These are phyloP conservation scores for Clupea harengus DNA, from an alignment of 2,113 vertebrate species.

Conservation along the genomic window DNA sequence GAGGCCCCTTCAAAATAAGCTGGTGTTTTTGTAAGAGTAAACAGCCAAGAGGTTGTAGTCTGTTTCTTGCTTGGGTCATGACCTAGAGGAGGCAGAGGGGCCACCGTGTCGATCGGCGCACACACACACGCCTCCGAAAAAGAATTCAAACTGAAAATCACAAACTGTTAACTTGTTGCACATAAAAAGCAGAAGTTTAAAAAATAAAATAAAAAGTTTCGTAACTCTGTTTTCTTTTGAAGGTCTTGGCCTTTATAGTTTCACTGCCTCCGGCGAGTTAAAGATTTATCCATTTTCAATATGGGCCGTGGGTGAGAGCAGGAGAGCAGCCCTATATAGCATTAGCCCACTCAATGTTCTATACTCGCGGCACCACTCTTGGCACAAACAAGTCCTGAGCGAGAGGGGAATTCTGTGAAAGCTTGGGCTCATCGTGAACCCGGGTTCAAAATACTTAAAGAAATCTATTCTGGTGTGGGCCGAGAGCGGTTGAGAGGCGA, in stretches of 20 bases:
- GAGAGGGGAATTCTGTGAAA: background rate
- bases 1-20: too few species aligned
- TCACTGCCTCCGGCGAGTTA: background rate
- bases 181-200: background rate
- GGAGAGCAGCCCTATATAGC: background rate
- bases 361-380: background rate
- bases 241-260: background rate
- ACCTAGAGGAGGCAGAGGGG: background rate
- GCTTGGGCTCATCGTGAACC: background rate
- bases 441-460: background rate
- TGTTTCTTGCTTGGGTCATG: background rate
- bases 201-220: background rate
- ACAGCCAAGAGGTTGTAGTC: background rate
- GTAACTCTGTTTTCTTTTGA: background rate
- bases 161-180: background rate
- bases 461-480: background rate
- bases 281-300: slow-evolving; percentile 9
- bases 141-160: background rate
- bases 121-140: background rate
- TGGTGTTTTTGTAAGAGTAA: too few species aligned
- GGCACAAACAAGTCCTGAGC: background rate
- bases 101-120: background rate
- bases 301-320: background rate
- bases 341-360: background rate
- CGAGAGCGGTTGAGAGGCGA: slow-evolving; percentile 9